phyloP scores from a whole-genome alignment of 1,140 invertebrate genomes.

The Triops longicaudatus region DNA sequence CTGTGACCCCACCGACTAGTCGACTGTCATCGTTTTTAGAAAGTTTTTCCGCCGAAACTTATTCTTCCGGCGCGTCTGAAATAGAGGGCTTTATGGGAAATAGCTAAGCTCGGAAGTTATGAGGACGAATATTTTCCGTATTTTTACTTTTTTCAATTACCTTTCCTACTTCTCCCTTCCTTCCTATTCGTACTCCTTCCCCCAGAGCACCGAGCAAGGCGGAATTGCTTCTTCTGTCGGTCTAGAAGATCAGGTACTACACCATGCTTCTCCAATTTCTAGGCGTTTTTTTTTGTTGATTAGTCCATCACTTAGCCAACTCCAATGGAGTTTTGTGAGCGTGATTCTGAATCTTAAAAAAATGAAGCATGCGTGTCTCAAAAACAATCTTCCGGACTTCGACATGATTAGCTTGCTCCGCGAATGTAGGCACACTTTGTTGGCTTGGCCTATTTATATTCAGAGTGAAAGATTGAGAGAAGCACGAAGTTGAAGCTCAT shows the following conservation, averaged over 20 bases:
- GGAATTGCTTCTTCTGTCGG: slow-evolving; percentile 17
- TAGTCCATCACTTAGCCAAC: not conserved
- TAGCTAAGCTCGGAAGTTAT: not conserved
- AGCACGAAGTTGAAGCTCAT: not conserved
- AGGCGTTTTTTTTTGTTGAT: not conserved
- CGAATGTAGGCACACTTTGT: not conserved
- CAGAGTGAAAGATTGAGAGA: not conserved
- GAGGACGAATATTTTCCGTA: no score
- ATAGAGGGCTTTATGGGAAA: slow-evolving; percentile 20
- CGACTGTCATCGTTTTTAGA: not conserved
- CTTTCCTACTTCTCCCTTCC: not conserved
- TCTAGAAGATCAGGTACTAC: slow-evolving; percentile 12
- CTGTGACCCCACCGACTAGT: not conserved
- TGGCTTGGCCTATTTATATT: slow-evolving; percentile 17
- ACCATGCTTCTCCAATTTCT: not conserved
- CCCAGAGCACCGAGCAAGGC: not conserved
- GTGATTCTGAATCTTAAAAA: not conserved
- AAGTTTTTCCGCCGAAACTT: slow-evolving; percentile 18
- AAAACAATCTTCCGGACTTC: not conserved
- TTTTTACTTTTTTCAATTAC: not conserved
- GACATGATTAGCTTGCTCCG: not conserved
- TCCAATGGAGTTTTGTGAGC: slow-evolving; percentile 1
- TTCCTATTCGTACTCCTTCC: no score
- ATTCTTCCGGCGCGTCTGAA: slow-evolving; percentile 23
- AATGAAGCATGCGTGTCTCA: no score